phyloP scores from a whole-genome alignment of 2,797 vertebrate genomes.

The Carapus acus region DNA sequence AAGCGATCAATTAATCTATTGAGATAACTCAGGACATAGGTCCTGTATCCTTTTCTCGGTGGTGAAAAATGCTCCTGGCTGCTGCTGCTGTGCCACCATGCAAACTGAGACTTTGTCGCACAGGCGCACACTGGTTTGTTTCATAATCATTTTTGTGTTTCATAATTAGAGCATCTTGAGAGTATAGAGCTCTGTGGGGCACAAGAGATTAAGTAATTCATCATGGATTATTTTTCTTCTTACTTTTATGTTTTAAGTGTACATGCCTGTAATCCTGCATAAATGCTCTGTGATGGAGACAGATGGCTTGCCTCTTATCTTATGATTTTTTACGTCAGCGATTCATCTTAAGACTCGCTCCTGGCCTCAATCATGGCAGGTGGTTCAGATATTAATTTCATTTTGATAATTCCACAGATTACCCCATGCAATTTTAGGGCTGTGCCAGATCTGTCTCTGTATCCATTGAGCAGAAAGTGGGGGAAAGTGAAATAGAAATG shows the following conservation, averaged over 20 bases:
- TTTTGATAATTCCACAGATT: conserved; percentile 75
- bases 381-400: conserved; percentile 71
- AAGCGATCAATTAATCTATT: conserved; percentile 79
- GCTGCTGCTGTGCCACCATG: too few species aligned
- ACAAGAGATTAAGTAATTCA: conserved; percentile 17
- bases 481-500: conserved; percentile 3
- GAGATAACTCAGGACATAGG: conserved; percentile 72
- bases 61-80: too few species aligned
- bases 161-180: too few species aligned
- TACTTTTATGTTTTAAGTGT: conserved; percentile 15
- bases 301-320: conserved; percentile 65
- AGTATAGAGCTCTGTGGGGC: conserved; percentile 3
- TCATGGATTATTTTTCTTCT: conserved; percentile 19
- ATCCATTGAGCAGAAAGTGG: conserved; percentile 8
- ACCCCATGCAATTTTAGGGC: conserved; percentile 57
- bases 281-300: conserved; percentile 59
- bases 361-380: conserved; percentile 61
- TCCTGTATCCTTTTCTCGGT: conserved; percentile 44
- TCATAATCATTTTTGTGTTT: too few species aligned
- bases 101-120: too few species aligned
- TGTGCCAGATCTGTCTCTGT: conserved; percentile 42
- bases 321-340: conserved; percentile 53
- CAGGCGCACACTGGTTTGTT: too few species aligned
- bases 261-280: conserved; percentile 53
- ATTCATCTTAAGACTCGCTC: conserved; percentile 44